phyloP scores from a whole-genome alignment of 2,113 vertebrate genomes.

The pig (Sus scrofa) region DNA sequence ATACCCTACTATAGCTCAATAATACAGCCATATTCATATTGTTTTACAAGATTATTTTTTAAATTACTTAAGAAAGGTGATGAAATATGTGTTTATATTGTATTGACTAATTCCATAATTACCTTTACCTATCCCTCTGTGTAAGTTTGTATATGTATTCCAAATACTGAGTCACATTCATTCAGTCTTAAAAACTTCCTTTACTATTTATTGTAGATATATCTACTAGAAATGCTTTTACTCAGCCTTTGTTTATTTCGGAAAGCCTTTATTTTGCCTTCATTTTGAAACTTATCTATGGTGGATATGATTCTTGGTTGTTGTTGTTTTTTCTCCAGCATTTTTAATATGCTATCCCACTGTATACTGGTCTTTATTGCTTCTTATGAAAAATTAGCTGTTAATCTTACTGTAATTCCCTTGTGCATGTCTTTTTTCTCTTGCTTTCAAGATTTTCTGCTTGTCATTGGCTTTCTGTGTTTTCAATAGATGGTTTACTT shows the following conservation, averaged over 20 bases:
- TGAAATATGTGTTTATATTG: neutral
- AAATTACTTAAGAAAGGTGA: neutral
- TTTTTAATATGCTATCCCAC: neutral
- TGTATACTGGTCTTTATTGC: neutral
- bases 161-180: neutral
- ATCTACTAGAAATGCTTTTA: neutral
- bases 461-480: neutral
- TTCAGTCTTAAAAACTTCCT: neutral
- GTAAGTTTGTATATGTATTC: neutral
- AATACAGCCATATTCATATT: neutral
- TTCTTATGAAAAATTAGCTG: constrained; percentile 1
- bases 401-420: neutral
- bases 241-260: neutral
- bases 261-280: neutral
- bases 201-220: neutral
- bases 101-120: neutral
- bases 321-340: neutral
- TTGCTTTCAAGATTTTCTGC: neutral
- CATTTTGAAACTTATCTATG: neutral
- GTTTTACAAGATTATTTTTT: neutral
- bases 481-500: neutral
- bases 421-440: neutral
- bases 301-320: neutral
- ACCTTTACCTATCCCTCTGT: neutral
- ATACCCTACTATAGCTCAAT: neutral